These are phyloP conservation scores for Drosophila sucinea DNA, from an alignment of 1,140 invertebrate genomes.

Conservation along the genomic window DNA sequence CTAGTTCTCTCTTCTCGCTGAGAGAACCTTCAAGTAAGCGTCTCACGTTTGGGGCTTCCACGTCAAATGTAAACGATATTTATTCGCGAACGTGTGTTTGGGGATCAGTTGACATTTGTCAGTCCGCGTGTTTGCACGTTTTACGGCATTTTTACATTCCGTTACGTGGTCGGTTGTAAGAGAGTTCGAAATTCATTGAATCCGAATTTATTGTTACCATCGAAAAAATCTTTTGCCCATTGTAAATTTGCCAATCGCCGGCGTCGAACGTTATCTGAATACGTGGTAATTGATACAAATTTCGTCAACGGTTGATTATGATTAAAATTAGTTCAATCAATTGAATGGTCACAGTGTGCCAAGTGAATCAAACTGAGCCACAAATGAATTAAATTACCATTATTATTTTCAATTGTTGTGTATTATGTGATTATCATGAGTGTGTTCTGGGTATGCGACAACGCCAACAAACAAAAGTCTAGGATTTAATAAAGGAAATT, in stretches of 20 bases:
- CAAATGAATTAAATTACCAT: conserved; percentile 60
- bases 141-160: conserved; percentile 24
- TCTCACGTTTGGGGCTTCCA: conserved; percentile 32
- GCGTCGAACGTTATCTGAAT: conserved; percentile 50
- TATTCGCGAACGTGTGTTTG: conserved; percentile 64
- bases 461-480: neutral
- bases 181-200: conserved; percentile 7
- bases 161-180: conserved; percentile 13
- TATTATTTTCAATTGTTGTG: conserved; percentile 46
- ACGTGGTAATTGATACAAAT: conserved; percentile 56
- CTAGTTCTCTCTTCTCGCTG: neutral
- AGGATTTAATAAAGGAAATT: neutral
- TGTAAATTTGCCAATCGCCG: conserved; percentile 1
- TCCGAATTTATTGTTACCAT: neutral
- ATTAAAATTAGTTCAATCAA: conserved; percentile 60
- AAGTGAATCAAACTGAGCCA: conserved; percentile 40
- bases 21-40: conserved; percentile 9
- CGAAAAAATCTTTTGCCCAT: conserved; percentile 19
- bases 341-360: conserved; percentile 18
- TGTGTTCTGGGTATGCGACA: neutral
- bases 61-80: conserved; percentile 70
- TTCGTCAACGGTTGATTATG: conserved; percentile 61
- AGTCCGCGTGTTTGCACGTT: conserved; percentile 75
- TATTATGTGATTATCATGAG: neutral
- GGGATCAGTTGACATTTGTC: conserved; percentile 82